Base-by-base conservation (phyloP, 2,888 invertebrate genomes). In the Latrodectus hesperus region DNA sequence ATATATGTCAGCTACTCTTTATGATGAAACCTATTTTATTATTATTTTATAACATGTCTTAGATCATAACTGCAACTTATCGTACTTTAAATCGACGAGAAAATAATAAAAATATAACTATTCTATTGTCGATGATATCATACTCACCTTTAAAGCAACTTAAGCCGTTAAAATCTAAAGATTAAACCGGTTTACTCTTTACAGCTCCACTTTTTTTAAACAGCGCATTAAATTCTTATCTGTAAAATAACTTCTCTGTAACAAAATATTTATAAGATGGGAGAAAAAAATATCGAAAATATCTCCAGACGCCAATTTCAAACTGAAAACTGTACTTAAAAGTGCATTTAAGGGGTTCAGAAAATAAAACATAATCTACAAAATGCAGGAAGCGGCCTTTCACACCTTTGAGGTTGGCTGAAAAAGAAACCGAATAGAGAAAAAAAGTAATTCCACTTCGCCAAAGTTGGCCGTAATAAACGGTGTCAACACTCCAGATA, bases 401-500 rank as follows among this genome's bases (percentile, higher is more conserved):
- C 38, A 38, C 38, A 22, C 60, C 60, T 60, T 60, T 11, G 14
- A 60, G 60, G 60, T 60, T 16, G n/a, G 60, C 60, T 12, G n/a
- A 14, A 16, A 60, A n/a, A 60, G n/a, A 60, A 60, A 60, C 12
- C 4, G 6, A 14, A 14, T 55, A 14, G 11, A 14, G 11, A 55
- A 60, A 60, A 60, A 60, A 60, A 60, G 10, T 38, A 38, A 38
- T 38, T 38, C 38, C 4, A 38, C 38, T 38, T 60, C 60, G 11
- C 81, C 64, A 64, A 73, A 74, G 67, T 83, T 38, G 55, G 38
- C 53, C 14, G 74, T 85, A 85, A 85, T 85, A 85, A 79, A 85
- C 68, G 85, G 85, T 85, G 85, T 80, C 85, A 85, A 80, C 79
- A 70, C 70, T 64, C 17, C 6, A 78, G 84, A 84, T 84, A 79